Evolutionary conservation across 2,113 vertebrate genomes (phyloP), one percentile per base, ranked within the genome.

Genomic region (Crocuta crocuta): DNA sequence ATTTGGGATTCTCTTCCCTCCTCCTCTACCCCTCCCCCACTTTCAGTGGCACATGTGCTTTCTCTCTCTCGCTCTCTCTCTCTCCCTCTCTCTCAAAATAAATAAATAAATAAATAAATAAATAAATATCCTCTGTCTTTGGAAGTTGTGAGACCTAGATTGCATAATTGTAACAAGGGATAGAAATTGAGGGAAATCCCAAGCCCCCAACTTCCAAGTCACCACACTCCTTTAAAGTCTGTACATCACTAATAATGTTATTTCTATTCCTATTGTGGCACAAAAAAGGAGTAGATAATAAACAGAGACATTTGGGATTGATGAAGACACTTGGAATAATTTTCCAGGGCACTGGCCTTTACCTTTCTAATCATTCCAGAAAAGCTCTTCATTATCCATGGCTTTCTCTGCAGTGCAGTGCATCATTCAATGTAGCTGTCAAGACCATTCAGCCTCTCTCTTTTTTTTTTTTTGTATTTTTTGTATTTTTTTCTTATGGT

Each of bases 401-500:
- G 26, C 79, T 71, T 97, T 98, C 94, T 83, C 39, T 81, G 15
- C 13, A 33, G 11, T 48, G 5, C 6, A 43, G 4, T n/a, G 2
- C 68, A 95, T 48, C 21, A 0, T 94, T 98, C 97, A 97, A 35
- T 80, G 74, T 61, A 86, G 71, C 0, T 0, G 66, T 98, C 91
- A 96, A 97, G 95, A 97, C 28, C 93, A 92, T 76, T 98, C 89
- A 97, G 11, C 24, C 39, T 97, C 98, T 96, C 39, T 39, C 3
- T 91, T 90, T 81, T 97, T 85, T 96, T 92, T 66, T 89, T 98
- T 96, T 66, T 70, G 3, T 11, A 21, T 91, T 94, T 98, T 95
- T 98, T 96, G 11, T 89, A 31, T 95, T 89, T 97, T 96, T 98
- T 98, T 96, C 96, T 97, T 92, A 97, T 93, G 95, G 31, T 87